Evolutionary conservation across 2,797 vertebrate species (phyloP).

Genomic region (Argya squamiceps): DNA sequence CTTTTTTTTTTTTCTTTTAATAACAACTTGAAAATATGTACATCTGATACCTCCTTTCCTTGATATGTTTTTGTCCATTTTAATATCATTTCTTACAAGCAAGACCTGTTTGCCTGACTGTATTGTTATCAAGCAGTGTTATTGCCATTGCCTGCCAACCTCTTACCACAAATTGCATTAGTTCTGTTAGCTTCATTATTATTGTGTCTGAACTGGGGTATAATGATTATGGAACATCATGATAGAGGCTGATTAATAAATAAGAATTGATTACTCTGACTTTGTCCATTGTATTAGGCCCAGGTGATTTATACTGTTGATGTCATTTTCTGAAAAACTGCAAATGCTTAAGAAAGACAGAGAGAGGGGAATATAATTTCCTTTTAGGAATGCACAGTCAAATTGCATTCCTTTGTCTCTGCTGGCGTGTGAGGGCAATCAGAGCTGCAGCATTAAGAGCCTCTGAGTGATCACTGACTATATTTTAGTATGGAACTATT

Average conservation of each 20-base stretch:
- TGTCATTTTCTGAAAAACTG: slow-evolving; percentile 8
- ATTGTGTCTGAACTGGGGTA: slow-evolving; percentile 52
- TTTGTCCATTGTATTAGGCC: slow-evolving; percentile 39
- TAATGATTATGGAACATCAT: slow-evolving; percentile 65
- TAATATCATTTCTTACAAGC: slow-evolving; percentile 49
- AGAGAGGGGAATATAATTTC: slow-evolving; percentile 1
- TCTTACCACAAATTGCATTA: slow-evolving; percentile 63
- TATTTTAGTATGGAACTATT: not conserved
- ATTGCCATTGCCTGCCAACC: slow-evolving; percentile 60
- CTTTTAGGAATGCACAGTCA: not conserved
- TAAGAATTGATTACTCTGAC: slow-evolving; percentile 58
- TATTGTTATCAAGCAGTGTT: slow-evolving; percentile 61
- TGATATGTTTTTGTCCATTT: slow-evolving; percentile 58
- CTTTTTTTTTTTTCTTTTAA: not conserved
- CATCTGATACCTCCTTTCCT: slow-evolving; percentile 54
- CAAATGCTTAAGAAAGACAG: not conserved
- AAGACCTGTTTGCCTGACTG: slow-evolving; percentile 47
- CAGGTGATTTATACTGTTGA: slow-evolving; percentile 35
- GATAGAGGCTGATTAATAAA: slow-evolving; percentile 63
- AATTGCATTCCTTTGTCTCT: slow-evolving; percentile 57
- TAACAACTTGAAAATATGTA: slow-evolving; percentile 65
- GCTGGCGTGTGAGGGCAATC: not conserved
- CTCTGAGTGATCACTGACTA: not conserved
- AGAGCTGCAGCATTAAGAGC: not conserved
- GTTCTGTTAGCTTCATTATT: slow-evolving; percentile 61